Percentiles rank a stretch among this genome's conserved stretches.
phyloP scores from a whole-genome alignment of 1,140 invertebrate species.

The Orchestia grillus region DNA sequence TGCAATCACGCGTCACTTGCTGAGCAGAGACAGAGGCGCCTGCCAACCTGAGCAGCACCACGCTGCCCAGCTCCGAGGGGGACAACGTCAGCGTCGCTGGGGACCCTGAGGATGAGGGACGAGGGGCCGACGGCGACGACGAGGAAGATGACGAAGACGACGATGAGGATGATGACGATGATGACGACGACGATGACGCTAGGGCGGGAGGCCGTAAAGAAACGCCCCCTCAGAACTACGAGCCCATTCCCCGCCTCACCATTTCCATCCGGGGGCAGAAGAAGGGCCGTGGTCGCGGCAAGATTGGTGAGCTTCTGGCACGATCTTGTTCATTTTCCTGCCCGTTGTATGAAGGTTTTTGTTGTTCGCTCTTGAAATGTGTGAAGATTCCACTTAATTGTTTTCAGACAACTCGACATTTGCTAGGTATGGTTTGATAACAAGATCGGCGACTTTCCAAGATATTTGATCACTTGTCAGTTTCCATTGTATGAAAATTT shows the following conservation, averaged over 20 bases:
- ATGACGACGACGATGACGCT: slow-evolving; percentile 61
- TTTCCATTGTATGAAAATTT: too few species aligned
- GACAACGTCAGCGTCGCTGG: slow-evolving; percentile 52
- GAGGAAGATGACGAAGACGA: slow-evolving; percentile 60
- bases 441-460: too few species aligned
- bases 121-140: slow-evolving; percentile 61
- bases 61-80: slow-evolving; percentile 15
- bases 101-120: slow-evolving; percentile 61
- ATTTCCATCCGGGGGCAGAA: slow-evolving; percentile 67
- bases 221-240: slow-evolving; percentile 65
- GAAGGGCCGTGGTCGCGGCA: slow-evolving; percentile 68
- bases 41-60: neutral
- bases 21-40: neutral
- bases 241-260: slow-evolving; percentile 67
- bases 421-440: too few species aligned
- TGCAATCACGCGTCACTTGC: neutral
- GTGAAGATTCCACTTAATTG: too few species aligned
- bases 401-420: too few species aligned
- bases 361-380: neutral
- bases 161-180: slow-evolving; percentile 64
- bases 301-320: slow-evolving; percentile 61
- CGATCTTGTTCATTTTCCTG: neutral
- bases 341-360: neutral
- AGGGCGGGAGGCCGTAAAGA: slow-evolving; percentile 52
- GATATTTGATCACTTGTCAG: too few species aligned